Base-by-base conservation (phyloP, 1,140 invertebrate species). In the Penaeus indicus region DNA sequence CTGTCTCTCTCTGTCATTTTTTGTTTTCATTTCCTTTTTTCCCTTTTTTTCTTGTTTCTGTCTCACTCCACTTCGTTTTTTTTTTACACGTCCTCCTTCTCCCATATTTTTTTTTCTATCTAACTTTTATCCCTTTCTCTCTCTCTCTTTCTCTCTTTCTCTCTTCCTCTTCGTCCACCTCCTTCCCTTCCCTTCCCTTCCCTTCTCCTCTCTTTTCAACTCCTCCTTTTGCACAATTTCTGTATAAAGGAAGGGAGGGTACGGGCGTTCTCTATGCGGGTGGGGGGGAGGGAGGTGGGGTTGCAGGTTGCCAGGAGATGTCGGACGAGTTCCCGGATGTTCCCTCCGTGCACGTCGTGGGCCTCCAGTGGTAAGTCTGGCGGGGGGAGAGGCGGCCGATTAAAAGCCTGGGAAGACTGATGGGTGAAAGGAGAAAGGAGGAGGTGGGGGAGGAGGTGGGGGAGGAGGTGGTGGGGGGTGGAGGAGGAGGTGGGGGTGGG, bases 211-310 rank as follows among this genome's bases (percentile, higher is more conserved):
- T 19, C 16, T 72, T 19, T 22, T 32, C 32, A n/a, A 25, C 67
- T 72, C 67, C 18, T 32, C 32, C 67, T 72, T 32, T 72, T 32
- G 32, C 67, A 32, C n/a, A 79, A 16, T 60, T 69, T 88, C 60
- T 80, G 79, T 21, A 85, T 63, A 38, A 89, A 89, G 27, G 88
- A 61, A 38, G 88, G 88, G 4, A 85, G 61, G 21, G 88, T 85
- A 19, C 88, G 75, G 22, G 84, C 83, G 84, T 89, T 89, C 78
- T 89, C 88, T 38, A 89, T 85, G 47, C 83, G 83, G 27, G 88
- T 77, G 13, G 88, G 88, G 21, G 88, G 88, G 16, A 89, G 62
- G 27, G 88, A 84, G 69, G 82, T 78, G 0, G 88, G 88, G 60
- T 85, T 89, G 54, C 72, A 78, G 19, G 83, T 62, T 32, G 88